Base-by-base conservation (phyloP, 2,113 vertebrate species). In the Brachionichthys hirsutus region DNA sequence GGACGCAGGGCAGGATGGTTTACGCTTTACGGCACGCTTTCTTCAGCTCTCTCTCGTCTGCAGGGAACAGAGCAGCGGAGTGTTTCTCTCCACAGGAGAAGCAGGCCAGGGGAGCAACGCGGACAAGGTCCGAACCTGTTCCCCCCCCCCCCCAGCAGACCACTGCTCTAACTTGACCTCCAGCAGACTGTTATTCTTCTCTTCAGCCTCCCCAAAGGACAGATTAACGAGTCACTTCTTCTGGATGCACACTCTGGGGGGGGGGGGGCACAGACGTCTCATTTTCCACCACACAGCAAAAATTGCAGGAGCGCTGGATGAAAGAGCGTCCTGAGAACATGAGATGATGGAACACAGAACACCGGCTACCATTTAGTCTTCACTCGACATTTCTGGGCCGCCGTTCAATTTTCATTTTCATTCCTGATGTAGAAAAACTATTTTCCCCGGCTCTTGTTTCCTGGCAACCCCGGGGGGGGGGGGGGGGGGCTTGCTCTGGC, bases 391-490 rank as follows among this genome's bases (percentile, higher is more conserved):
- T 90, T 90, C 92, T 94, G 89, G 89, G 88, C 85, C 81, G 24
- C 75, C 53, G 88, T 89, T 92, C 85, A 89, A 67, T 84, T 87
- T 87, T 85, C 83, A 67, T 84, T 87, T 87, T 85, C 83, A 86
- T 82, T 60, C 85, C 82, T 88, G 86, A 78, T 87, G 87, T 85
- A 90, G 91, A 92, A 90, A 90, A 93, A 92, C 90, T 92, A 90
- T 89, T 92, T 92, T 88, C 88, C 73, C 24, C 92, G 88, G 87
- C 90, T 91, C 90, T 84, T 77, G 85, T 91, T 89, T 89, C 90
- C 91, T 92, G 92, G 91, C 91, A 86, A 85, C 76, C 30, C 52
- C 81, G 53, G 81, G 67, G 76, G 50, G 88, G 70, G 40, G 77
- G 20, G 81, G 67, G 76, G 50, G 88, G 70, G 40, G 77, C 19